Percentiles rank a stretch among this genome's conserved stretches.
phyloP scores from a whole-genome alignment of 2,888 invertebrate species.

The Drosophila yooni region DNA sequence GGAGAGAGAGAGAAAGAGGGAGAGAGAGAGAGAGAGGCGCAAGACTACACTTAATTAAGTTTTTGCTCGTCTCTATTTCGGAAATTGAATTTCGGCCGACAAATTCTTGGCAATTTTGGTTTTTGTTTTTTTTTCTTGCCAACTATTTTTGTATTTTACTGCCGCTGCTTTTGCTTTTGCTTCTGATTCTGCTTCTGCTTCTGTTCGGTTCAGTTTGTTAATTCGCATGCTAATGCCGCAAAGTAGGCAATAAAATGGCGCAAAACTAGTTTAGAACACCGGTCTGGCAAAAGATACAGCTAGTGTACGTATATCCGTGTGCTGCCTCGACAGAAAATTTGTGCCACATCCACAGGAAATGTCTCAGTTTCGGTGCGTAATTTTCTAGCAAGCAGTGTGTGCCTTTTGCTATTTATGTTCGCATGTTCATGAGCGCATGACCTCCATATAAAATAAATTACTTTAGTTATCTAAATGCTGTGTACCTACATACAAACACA shows the following conservation, averaged over 20 bases:
- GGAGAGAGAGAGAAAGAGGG: neutral
- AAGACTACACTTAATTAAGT: conserved; percentile 66
- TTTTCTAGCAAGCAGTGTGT: conserved; percentile 59
- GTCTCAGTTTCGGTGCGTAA: conserved; percentile 79
- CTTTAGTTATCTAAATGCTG: conserved; percentile 82
- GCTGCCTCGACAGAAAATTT: conserved; percentile 46
- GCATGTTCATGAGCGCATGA: conserved; percentile 80
- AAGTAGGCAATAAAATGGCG: conserved; percentile 69
- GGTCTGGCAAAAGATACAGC: conserved; percentile 19
- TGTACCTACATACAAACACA: conserved; percentile 11
- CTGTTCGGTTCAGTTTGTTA: conserved; percentile 47
- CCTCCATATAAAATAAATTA: conserved; percentile 84
- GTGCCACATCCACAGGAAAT: conserved; percentile 60
- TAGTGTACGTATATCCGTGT: conserved; percentile 3
- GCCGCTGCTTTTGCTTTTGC: conserved; percentile 3
- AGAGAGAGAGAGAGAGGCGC: neutral
- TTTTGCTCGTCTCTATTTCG: conserved; percentile 43
- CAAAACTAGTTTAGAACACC: conserved; percentile 51
- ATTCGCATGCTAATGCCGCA: conserved; percentile 69
- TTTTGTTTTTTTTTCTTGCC: conserved; percentile 1
- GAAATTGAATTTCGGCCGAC: conserved; percentile 53
- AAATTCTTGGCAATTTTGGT: conserved; percentile 18
- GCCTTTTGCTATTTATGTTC: conserved; percentile 75
- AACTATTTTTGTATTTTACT: conserved; percentile 25
- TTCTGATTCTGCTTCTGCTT: neutral